Base-by-base conservation (phyloP, 2,888 invertebrate genomes). In the Fabriciana adippe region DNA sequence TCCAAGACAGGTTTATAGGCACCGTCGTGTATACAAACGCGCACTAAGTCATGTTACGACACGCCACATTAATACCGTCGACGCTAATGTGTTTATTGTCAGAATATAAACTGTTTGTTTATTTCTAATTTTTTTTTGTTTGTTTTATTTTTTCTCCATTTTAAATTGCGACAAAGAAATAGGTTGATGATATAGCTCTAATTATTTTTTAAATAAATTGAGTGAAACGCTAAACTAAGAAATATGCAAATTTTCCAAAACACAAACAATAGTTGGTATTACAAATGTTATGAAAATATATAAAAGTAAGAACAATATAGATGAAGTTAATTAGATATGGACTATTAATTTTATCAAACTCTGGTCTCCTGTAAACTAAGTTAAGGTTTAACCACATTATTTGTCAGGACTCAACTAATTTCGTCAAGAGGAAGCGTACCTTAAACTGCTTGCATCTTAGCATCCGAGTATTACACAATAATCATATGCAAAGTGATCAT, bases 401-500 rank as follows among this genome's bases (percentile, higher is more conserved):
- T 70, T 68, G 70, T 35, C 66, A 56, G 56, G 35, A 60, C 61
- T 56, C 55, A 67, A 65, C 59, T 59, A 63, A 69, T 63, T 69
- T 67, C 66, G 67, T 67, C 66, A 69, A 41, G 64, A 67, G 71
- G 65, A 64, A 67, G 64, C 61, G 60, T 56, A 69, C 69, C 71
- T 69, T 71, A 67, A 71, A 68, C 71, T 64, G 71, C 64, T 72
- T 71, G 71, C 71, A 69, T 71, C 72, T 73, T 71, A 71, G 69
- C 55, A 71, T 69, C 69, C 65, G 56, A 66, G 72, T 68, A 63
- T 72, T 73, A 74, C 74, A 75, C 74, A 75, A 79, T 80, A 80
- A 79, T 77, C 72, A 71, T 76, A 80, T 81, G 79, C 78, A 78
- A 79, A 80, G 76, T 76, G 76, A 71, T 77, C 77, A 76, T 79